phyloP scores from a whole-genome alignment of 2,797 vertebrate species.

The Lepidocolaptes lacrymiger region DNA sequence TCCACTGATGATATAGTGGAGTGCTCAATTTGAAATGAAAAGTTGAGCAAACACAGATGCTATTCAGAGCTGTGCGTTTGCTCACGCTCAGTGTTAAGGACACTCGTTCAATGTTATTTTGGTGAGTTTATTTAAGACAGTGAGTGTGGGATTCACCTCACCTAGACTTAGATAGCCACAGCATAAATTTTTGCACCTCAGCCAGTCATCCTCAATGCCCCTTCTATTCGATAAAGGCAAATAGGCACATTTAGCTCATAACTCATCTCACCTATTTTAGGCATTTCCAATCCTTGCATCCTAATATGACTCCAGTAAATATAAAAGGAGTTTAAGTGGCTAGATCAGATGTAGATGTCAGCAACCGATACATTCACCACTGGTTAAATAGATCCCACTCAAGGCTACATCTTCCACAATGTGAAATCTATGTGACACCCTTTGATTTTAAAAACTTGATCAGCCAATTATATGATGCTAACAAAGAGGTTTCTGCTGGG shows the following conservation, averaged over 20 bases:
- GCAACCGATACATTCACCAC: not conserved
- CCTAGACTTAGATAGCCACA: not conserved
- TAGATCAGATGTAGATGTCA: not conserved
- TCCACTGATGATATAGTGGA: not conserved
- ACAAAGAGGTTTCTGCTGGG: not conserved
- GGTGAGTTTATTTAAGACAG: constrained; percentile 22
- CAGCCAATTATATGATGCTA: not conserved
- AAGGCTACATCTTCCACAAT: not conserved
- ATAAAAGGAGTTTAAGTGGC: not conserved
- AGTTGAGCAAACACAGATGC: constrained; percentile 39
- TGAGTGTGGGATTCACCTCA: not conserved
- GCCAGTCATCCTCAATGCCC: not conserved
- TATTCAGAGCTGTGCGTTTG: not conserved
- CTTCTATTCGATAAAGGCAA: not conserved
- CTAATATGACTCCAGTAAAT: not conserved
- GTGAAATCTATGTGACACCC: not conserved
- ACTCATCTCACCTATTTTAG: not conserved
- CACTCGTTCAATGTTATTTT: not conserved
- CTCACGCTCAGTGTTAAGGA: not conserved
- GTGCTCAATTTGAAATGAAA: constrained; percentile 26
- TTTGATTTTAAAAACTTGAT: not conserved
- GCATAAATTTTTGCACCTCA: not conserved
- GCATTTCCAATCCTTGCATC: not conserved
- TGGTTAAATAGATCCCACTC: not conserved
- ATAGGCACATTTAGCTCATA: not conserved